Evolutionary conservation across 2,888 invertebrate genomes (phyloP).

Genomic region (Ditylenchus weischeri): DNA sequence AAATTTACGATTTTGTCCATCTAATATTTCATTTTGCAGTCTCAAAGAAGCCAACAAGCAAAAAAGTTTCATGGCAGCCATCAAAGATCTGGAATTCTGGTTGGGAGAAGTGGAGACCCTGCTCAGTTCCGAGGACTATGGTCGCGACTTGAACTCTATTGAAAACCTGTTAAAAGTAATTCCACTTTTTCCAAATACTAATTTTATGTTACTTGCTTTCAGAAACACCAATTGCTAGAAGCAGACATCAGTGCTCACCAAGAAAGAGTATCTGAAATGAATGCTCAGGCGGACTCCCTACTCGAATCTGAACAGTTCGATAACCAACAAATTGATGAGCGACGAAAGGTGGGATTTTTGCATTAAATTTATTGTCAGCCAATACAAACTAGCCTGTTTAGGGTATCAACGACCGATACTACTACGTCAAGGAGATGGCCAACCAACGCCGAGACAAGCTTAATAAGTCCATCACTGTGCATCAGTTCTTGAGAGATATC

Average conservation of each 20-base stretch:
- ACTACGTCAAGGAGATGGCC: slow-evolving; percentile 72
- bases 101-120: slow-evolving; percentile 79
- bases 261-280: slow-evolving; percentile 64
- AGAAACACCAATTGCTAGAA: slow-evolving; percentile 83
- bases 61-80: slow-evolving; percentile 96
- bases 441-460: slow-evolving; percentile 85
- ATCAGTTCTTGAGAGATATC: slow-evolving; percentile 98
- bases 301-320: slow-evolving; percentile 96
- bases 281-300: slow-evolving; percentile 81
- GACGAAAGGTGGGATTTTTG: slow-evolving; percentile 64
- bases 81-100: slow-evolving; percentile 99
- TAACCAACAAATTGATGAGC: slow-evolving; percentile 79
- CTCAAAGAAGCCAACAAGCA: slow-evolving; percentile 98
- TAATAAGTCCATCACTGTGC: slow-evolving; percentile 92
- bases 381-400: slow-evolving; percentile 1
- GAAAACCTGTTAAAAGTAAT: slow-evolving; percentile 86
- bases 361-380: not conserved
- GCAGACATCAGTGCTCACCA: slow-evolving; percentile 93
- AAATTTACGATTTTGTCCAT: too few relatives aligned
- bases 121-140: slow-evolving; percentile 76
- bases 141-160: slow-evolving; percentile 94
- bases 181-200: slow-evolving; percentile 62
- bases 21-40: slow-evolving; percentile 25
- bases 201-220: not conserved
- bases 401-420: slow-evolving; percentile 93